Base-by-base conservation (phyloP, 2,113 vertebrate species). In the Anhinga rufa region DNA sequence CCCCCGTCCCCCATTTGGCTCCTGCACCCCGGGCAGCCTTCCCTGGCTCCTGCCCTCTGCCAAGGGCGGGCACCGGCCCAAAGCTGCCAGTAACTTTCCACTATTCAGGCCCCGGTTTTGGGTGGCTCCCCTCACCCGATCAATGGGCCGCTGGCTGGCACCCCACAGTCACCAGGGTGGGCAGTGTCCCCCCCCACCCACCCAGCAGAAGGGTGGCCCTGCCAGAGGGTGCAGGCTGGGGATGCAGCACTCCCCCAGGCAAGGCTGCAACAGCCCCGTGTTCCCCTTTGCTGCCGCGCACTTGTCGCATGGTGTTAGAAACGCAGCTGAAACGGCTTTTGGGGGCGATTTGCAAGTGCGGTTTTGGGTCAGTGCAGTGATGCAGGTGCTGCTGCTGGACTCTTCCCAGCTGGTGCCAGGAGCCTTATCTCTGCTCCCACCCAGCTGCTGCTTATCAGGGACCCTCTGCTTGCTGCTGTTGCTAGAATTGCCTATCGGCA, bases 401-500 rank as follows among this genome's bases (percentile, higher is more conserved):
- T 57, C 68, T 42, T 26, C 40, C 36, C 34, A 14, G 25, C 34
- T 9, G 4, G 34, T 0, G 2, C 72, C 2, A 4, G 16, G 52
- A 65, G 34, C 36, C 31, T 74, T 92, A 94, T 96, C 95, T 92
- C 87, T 42, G 55, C 7, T 74, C 12, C 31, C 84, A 75, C 21
- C 3, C 3, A 0, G 14, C 26, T 1, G 2, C 46, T 75, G 90
- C 72, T 86, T 95, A 81, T 92, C 72, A 0, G 54, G 54, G 10
- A 7, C 15, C 26, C 18, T 9, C 25, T 2, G 1, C 12, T 34
- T 28, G 36, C 10, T 11, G 11, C 20, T 20, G 29, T 64, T 4
- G 17, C 32, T 18, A 1, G 7, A 17, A 36, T 7, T 25, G 10
- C 34, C 38, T 7, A 0, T 14, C 2, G 2, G 48, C 4, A 3